Evolutionary conservation across 2,113 vertebrate species (phyloP), one percentile per base, ranked within the genome.

Genomic region (Podilymbus podiceps): DNA sequence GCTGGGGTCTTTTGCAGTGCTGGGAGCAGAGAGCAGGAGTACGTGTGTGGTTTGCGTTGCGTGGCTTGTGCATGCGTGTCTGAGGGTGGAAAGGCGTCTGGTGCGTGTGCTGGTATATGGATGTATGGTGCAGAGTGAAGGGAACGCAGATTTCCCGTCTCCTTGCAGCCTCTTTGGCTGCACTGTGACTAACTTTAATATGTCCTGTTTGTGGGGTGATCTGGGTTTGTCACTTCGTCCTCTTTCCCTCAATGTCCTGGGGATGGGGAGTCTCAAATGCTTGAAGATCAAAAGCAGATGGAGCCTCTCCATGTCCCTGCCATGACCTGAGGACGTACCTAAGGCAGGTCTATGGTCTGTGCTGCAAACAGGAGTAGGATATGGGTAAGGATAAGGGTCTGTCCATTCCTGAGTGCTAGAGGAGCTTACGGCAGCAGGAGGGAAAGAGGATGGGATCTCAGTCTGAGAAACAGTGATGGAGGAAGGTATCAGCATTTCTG

Each of bases 31-130:
- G n/a, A 47, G 38, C 33, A 56, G 9, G 49, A 33, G 27, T 2
- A 8, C 12, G 14, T 1, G 16, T 6, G 20, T 22, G n/a, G 4
- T 21, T 46, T 17, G 46, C 38, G 58, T n/a, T 11, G 42, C 0
- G 2, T 9, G 31, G 31, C 15, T 74, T n/a, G 33, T 42, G n/a
- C 12, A 2, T 5, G 6, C 0, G 1, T 22, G 27, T 28, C n/a
- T 8, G 8, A 9, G 9, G 46, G 12, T 38, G 17, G 55, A 31
- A 25, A 18, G 20, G 20, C 17, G 31, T 3, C 42, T 56, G 73
- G 38, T 30, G 22, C 25, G 5, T 9, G 30, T 18, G 53, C 5
- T 28, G 62, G 15, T 15, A 15, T 17, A 35, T 33, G 25, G 62
- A 13, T 15, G 18, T 17, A 35, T 28, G 25, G 46, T 47, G n/a